Conservation (phyloP, 2,888 invertebrate genomes). For the Diplazon laetatorius region DNA sequence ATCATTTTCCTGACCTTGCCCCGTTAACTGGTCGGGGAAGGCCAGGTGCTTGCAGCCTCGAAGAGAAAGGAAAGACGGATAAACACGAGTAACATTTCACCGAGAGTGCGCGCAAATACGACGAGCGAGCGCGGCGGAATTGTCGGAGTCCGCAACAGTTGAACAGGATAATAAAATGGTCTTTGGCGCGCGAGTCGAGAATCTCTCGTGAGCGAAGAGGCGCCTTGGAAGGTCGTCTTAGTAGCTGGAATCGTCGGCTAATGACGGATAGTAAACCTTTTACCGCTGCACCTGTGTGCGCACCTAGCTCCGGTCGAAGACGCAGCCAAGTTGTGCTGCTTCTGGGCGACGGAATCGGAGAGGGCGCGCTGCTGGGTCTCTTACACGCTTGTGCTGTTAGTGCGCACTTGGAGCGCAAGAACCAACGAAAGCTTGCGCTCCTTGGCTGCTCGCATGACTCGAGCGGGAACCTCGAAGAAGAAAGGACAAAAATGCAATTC, state of each 20-base stretch:
- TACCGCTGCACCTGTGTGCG: slow-evolving; percentile 38
- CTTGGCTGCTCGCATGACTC: slow-evolving; percentile 20
- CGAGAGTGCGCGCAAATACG: slow-evolving; percentile 21
- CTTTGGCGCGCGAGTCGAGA: slow-evolving; percentile 34
- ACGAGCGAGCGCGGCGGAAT: slow-evolving; percentile 47
- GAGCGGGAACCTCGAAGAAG: slow-evolving; percentile 44
- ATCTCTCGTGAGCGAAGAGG: slow-evolving; percentile 44
- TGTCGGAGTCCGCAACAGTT: slow-evolving; percentile 33
- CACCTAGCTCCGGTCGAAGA: slow-evolving; percentile 42
- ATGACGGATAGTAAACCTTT: slow-evolving; percentile 72
- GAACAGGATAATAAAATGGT: slow-evolving; percentile 47
- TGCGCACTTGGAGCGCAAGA: slow-evolving; percentile 30
- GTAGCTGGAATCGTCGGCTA: slow-evolving; percentile 78
- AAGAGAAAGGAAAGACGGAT: slow-evolving; percentile 10
- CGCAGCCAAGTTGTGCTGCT: slow-evolving; percentile 50
- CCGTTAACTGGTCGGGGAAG: neutral
- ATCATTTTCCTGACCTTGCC: neutral
- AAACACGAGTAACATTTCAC: slow-evolving; percentile 25
- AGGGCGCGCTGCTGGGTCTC: slow-evolving; percentile 59
- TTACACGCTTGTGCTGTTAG: slow-evolving; percentile 16
- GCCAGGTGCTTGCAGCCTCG: neutral
- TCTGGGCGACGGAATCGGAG: slow-evolving; percentile 58
- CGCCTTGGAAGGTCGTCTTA: slow-evolving; percentile 74
- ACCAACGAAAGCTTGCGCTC: slow-evolving; percentile 35
- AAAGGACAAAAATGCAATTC: slow-evolving; percentile 28